phyloP scores from a whole-genome alignment of 2,888 invertebrate genomes.

The Congeria kusceri region DNA sequence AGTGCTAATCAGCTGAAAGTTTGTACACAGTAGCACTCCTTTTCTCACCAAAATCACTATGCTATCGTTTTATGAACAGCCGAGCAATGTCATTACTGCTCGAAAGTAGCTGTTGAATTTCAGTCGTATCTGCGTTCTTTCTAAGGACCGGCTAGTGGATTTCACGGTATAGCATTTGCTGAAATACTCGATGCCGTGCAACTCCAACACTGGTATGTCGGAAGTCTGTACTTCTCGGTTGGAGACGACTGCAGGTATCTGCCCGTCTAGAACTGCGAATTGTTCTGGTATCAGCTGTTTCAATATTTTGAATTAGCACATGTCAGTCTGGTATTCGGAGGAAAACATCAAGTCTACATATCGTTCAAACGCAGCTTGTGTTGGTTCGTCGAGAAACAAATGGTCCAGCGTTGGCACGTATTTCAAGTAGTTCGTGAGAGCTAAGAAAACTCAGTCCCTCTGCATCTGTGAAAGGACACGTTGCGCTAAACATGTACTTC shows the following conservation, averaged over 20 bases:
- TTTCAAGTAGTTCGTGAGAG: too few relatives aligned
- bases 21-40: conserved; percentile 4
- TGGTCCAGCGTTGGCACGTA: too few relatives aligned
- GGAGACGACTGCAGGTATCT: neutral
- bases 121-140: conserved; percentile 1
- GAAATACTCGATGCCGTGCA: neutral
- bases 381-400: too few relatives aligned
- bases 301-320: too few relatives aligned
- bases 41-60: neutral
- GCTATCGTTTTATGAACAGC: conserved; percentile 4
- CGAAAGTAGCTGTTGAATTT: conserved; percentile 21
- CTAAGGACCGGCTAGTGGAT: neutral
- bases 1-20: conserved; percentile 12
- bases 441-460: too few relatives aligned
- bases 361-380: too few relatives aligned
- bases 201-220: conserved; percentile 9
- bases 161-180: neutral
- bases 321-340: too few relatives aligned
- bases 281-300: neutral
- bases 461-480: too few relatives aligned
- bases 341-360: too few relatives aligned
- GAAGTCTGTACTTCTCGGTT: neutral
- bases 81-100: neutral
- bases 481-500: too few relatives aligned
- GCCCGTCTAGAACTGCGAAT: neutral